Conservation (phyloP, 2,888 invertebrate species). For the Apotomis turbidana region DNA sequence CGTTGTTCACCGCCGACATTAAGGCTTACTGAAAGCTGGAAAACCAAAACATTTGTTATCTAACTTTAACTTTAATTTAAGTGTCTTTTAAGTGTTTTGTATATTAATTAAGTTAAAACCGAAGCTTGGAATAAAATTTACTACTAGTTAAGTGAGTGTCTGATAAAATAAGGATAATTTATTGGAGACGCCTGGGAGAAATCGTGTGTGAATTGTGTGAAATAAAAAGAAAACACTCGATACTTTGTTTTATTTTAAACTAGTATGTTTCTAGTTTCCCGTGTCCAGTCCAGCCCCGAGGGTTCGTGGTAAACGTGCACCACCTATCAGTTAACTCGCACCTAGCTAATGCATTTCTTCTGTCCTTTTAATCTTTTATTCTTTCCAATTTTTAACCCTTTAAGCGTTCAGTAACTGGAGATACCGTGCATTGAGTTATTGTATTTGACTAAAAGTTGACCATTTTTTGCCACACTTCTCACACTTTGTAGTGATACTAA, state of each 20-base stretch:
- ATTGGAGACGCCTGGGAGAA: slow-evolving; percentile 71
- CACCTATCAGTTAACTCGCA: slow-evolving; percentile 1
- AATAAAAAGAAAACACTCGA: slow-evolving; percentile 61
- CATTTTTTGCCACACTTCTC: too few relatives aligned
- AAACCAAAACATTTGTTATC: slow-evolving; percentile 47
- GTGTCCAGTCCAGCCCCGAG: slow-evolving; percentile 1
- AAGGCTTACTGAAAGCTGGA: slow-evolving; percentile 60
- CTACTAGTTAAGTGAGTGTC: slow-evolving; percentile 74
- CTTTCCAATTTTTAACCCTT: not conserved
- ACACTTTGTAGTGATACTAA: too few relatives aligned
- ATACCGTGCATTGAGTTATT: too few relatives aligned
- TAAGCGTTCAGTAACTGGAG: not conserved
- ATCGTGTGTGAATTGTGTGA: slow-evolving; percentile 65
- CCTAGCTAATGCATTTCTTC: not conserved
- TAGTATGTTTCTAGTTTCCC: slow-evolving; percentile 22
- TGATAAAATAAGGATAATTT: slow-evolving; percentile 51
- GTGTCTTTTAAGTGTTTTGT: slow-evolving; percentile 47
- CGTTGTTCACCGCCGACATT: slow-evolving; percentile 73
- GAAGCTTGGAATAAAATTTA: slow-evolving; percentile 83
- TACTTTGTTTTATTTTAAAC: slow-evolving; percentile 49
- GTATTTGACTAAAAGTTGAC: too few relatives aligned
- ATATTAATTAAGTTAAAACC: slow-evolving; percentile 77
- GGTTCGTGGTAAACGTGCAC: not conserved
- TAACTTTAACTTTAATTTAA: slow-evolving; percentile 47
- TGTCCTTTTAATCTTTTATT: slow-evolving; percentile 7